Conservation (phyloP, 2,888 invertebrate genomes). For the Bombylius major region DNA sequence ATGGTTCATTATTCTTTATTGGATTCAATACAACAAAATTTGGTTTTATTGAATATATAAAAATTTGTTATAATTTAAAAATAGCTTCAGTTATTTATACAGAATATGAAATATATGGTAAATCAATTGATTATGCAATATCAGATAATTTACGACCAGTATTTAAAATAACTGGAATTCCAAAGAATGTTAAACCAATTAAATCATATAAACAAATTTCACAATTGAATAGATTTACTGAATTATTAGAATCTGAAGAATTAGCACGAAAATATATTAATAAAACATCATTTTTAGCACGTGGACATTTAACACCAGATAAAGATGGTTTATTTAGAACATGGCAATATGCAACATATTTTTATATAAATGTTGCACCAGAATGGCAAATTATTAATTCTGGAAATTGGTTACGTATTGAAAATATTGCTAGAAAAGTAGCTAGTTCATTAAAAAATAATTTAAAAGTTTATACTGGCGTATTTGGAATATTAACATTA, state of each 20-base stretch:
- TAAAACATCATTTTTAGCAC: conserved; percentile 27
- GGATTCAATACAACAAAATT: conserved; percentile 2
- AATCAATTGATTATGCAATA: conserved; percentile 19
- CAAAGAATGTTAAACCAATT: conserved; percentile 15
- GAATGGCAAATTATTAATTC: conserved; percentile 39
- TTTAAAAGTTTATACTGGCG: conserved; percentile 35
- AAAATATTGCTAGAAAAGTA: conserved; percentile 30
- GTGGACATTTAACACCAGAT: conserved; percentile 40
- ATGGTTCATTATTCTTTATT: conserved; percentile 1
- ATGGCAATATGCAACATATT: conserved; percentile 38
- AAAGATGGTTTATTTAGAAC: conserved; percentile 37
- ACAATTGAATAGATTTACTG: conserved; percentile 25
- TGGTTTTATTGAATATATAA: conserved; percentile 19
- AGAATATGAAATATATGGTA: conserved; percentile 27
- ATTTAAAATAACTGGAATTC: conserved; percentile 25
- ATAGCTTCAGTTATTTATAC: conserved; percentile 27
- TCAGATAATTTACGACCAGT: neutral
- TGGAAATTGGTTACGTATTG: conserved; percentile 38
- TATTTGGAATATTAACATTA: conserved; percentile 30
- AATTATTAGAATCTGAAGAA: conserved; percentile 11
- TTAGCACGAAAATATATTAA: conserved; percentile 25
- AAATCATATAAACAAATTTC: conserved; percentile 24
- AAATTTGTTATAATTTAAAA: conserved; percentile 28
- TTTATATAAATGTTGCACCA: conserved; percentile 38
- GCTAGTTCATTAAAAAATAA: conserved; percentile 25